Base-by-base conservation (phyloP, 2,113 vertebrate species). In the Phasianus colchicus region DNA sequence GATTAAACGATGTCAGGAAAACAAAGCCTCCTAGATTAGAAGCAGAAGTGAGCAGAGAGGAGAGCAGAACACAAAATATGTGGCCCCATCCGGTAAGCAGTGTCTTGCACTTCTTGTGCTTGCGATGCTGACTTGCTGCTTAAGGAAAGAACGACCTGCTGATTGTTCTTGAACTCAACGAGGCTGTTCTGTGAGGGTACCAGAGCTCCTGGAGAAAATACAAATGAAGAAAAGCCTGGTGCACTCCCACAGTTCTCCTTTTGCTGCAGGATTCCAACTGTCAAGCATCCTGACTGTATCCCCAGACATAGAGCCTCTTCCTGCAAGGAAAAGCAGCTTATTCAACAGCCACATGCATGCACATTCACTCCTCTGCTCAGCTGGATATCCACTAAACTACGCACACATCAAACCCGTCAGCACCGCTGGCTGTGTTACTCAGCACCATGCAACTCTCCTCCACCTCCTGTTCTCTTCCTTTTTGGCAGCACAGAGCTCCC, bases 161-260 rank as follows among this genome's bases (percentile, higher is more conserved):
- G 1, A 9, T 17, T 18, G 30, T 45, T 74, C 25, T 10, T 11
- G 18, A 54, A 58, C 20, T 25, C 22, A 25, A 13, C 52, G 67
- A 63, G 11, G 0, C 1, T 15, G 3, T 55, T 60, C 45, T 2
- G 38, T 0, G 6, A 20, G 3, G 4, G 42, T 13, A 2, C 7
- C 16, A 1, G 10, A 83, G 12, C 32, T 63, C 18, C 18, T 79
- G 24, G 42, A 43, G 15, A 43, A 43, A 43, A 43, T 43, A 55
- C 1, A 2, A 17, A 3, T 32, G 75, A 63, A 65, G 40, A 75
- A 92, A 78, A 65, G 30, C 19, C 21, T 3, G 3, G 24, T 36
- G 42, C 0, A 0, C 27, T 84, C 63, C 45, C 5, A 3, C 4
- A 86, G 11, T 27, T 8, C 60, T 24, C 0, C 9, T 81, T 38